Evolutionary conservation across 2,113 vertebrate species (phyloP), one percentile per base, ranked within the genome.

Genomic region (Plotosus lineatus): DNA sequence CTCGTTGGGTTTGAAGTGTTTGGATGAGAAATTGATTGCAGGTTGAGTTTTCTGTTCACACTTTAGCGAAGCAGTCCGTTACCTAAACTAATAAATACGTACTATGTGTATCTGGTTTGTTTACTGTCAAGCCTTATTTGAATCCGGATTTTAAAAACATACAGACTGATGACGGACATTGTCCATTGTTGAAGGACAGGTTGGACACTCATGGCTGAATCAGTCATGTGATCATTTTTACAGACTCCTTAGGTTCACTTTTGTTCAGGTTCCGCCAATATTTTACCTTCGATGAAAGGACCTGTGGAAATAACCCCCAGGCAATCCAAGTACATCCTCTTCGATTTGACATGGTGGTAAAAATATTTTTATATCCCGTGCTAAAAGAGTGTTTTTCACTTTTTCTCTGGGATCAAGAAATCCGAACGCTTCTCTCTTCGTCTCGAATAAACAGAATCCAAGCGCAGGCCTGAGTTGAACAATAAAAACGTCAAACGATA

Each of bases 11-110:
- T 84, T 63, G 69, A 76, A 74, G 50, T 46, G 53, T 42, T 74
- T 50, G 58, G 71, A 86, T 78, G 46, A 56, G 42, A 79, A 83
- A 87, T 87, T 83, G 79, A 88, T 87, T 83, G 81, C 60, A 48
- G 60, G 66, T 60, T 40, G 40, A 83, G 38, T 60, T 21, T 76
- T 81, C 81, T 71, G 75, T 60, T 68, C 55, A 23, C 2, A 31
- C 36, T 40, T 82, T 69, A 73, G 31, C 26, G 26, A 31, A 40
- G 68, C 74, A 78, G 31, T 79, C 60, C 82, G 44, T 81, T 60
- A 84, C 21, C 14, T 19, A 31, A 60, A 77, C 31, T 51, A 19
- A 78, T 40, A 63, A 60, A 73, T 78, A 28, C n/a, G n/a, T n/a
- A n/a, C 4, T 10, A n/a, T 60, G 69, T 85, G 73, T 68, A 60